Evolutionary conservation across 1,140 invertebrate genomes (phyloP), one percentile per base, ranked within the genome.

Genomic region (Drosophila hydei): DNA sequence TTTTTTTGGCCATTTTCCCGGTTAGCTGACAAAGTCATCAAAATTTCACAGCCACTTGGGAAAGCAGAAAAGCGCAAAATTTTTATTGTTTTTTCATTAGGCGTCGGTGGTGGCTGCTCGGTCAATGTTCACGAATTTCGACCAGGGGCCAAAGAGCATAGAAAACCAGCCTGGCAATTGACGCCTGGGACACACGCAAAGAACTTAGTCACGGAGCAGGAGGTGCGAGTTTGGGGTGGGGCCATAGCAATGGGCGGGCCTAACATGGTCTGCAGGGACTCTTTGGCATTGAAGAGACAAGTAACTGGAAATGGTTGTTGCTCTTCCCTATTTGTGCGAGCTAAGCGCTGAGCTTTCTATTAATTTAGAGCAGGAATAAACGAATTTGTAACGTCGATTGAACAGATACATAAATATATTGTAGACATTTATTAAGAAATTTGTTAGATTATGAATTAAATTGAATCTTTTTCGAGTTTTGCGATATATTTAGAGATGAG

Each of bases 41-140:
- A 83, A 88, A 88, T 83, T 88, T 88, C 83, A 83, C 83, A 88
- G 84, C 72, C 83, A 88, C 83, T 88, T 88, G 83, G 78, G 78
- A 83, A 72, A 62, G 78, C 79, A 83, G 79, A 88, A 88, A 83
- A 88, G 83, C 83, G 83, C 72, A 88, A 88, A 83, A 88, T 88
- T 88, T 88, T 83, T 87, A 87, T 87, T 87, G 83, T 79, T 70
- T 83, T 88, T 88, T 88, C 83, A 88, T 88, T 83, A 88, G 78
- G 76, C 59, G 58, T 64, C 45, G 50, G 43, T 14, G 50, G 9
- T n/a, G n/a, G 23, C 36, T 16, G 9, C 11, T 9, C 79, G 80
- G 81, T 87, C 81, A 87, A 70, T 78, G 56, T n/a, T 25, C 11
- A 45, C 52, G 38, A 43, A 60, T 55, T 21, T 19, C 60, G 23